Conservation (phyloP, 2,888 invertebrate species). For the Epirrhoe tristata region DNA sequence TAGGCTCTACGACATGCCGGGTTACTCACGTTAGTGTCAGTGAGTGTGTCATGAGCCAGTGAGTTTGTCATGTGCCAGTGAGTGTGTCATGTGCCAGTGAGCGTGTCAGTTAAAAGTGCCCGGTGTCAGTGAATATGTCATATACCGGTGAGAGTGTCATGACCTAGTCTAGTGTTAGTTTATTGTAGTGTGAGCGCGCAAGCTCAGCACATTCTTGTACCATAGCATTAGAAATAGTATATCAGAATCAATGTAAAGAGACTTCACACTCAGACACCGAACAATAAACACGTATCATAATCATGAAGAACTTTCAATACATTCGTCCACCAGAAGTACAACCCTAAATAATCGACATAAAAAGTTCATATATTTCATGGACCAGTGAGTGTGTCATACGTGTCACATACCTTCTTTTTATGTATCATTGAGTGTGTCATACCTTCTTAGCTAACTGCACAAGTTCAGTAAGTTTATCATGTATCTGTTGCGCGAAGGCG, state of each 20-base stretch:
- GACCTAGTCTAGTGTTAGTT: neutral
- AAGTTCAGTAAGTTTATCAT: conserved; percentile 93
- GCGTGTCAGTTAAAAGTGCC: neutral
- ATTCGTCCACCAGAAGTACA: too few species aligned
- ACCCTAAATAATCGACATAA: too few species aligned
- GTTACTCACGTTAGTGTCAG: neutral
- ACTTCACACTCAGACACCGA: too few species aligned
- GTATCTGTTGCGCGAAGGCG: conserved; percentile 91
- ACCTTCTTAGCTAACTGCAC: conserved; percentile 95
- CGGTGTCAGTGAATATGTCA: too few species aligned
- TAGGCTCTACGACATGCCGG: too few species aligned
- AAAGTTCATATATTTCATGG: too few species aligned
- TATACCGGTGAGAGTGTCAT: neutral
- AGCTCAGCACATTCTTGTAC: too few species aligned
- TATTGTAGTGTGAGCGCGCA: too few species aligned
- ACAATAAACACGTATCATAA: too few species aligned
- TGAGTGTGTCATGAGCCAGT: neutral
- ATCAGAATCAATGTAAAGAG: too few species aligned
- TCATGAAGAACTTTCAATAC: too few species aligned
- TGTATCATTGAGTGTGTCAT: neutral
- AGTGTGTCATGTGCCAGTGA: neutral
- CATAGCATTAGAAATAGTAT: too few species aligned
- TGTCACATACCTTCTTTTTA: neutral
- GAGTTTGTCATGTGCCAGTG: neutral
- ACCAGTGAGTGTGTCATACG: neutral